Conservation (phyloP, 2,888 invertebrate species). For the Tryphoninae sp. region DNA sequence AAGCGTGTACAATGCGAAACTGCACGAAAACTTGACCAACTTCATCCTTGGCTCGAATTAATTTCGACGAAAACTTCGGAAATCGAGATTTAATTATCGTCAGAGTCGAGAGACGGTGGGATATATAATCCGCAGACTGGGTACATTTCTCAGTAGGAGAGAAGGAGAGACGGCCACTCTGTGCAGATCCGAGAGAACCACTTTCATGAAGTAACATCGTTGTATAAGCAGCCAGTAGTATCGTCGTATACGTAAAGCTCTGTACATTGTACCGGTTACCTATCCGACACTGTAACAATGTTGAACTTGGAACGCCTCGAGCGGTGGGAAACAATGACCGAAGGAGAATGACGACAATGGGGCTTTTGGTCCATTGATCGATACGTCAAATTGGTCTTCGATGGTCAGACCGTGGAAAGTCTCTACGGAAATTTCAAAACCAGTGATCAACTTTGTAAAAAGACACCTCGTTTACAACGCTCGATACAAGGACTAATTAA, state of each 20-base stretch:
- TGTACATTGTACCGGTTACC: constrained; percentile 25
- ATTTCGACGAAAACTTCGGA: constrained; percentile 37
- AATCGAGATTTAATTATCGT: constrained; percentile 53
- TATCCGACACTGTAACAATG: constrained; percentile 40
- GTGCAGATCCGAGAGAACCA: neutral
- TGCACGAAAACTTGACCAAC: constrained; percentile 23
- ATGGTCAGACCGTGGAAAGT: neutral
- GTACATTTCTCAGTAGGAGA: constrained; percentile 4
- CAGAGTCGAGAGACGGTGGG: constrained; percentile 7
- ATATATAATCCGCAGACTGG: constrained; percentile 4
- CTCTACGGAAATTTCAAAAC: no score
- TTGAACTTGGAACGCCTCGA: constrained; percentile 48
- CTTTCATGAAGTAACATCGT: constrained; percentile 17
- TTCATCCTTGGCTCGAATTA: constrained; percentile 48
- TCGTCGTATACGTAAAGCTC: neutral
- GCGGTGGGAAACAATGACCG: constrained; percentile 36
- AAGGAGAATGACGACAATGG: constrained; percentile 44
- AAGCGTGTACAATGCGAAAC: neutral
- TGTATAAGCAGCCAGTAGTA: neutral
- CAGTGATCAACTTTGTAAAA: no score
- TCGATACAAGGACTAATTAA: no score
- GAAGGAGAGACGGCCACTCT: neutral
- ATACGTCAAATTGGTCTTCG: constrained; percentile 39
- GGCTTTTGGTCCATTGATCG: constrained; percentile 37
- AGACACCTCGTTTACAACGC: no score